phyloP scores from a whole-genome alignment of 2,113 vertebrate species.

The Plotosus lineatus region DNA sequence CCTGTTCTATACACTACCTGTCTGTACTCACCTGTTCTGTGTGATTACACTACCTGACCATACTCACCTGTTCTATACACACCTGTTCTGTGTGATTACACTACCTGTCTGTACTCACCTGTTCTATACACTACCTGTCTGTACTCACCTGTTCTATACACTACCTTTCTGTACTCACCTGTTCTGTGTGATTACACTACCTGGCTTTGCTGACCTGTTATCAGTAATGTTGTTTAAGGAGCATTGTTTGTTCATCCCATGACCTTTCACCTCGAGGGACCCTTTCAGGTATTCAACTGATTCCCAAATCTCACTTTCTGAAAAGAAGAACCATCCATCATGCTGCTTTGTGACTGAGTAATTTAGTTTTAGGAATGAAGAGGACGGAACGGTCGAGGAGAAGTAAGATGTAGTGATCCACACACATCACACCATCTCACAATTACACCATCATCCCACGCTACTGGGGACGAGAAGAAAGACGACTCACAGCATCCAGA shows the following conservation, averaged over 20 bases:
- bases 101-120: too few relatives aligned
- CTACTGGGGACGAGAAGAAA: not conserved
- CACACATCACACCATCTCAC: not conserved
- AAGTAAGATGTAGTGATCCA: not conserved
- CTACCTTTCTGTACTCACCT: too few relatives aligned
- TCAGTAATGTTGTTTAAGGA: not conserved
- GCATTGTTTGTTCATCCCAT: not conserved
- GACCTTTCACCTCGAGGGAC: not conserved
- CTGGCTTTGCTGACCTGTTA: too few relatives aligned
- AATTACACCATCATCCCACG: slow-evolving; percentile 6
- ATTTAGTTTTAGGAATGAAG: not conserved
- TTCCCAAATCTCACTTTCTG: not conserved
- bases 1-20: too few relatives aligned
- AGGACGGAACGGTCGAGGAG: not conserved
- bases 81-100: too few relatives aligned
- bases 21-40: too few relatives aligned
- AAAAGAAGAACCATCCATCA: too few relatives aligned
- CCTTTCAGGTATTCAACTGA: not conserved
- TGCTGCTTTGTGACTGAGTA: not conserved
- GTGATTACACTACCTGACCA: too few relatives aligned
- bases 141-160: too few relatives aligned
- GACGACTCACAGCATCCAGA: not conserved
- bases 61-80: too few relatives aligned
- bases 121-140: too few relatives aligned
- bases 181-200: too few relatives aligned